A percentile compares a stretch with the other conserved stretches of the same genome.
Conservation (phyloP, 1,140 invertebrate genomes). For the Stegodyphus dumicola region DNA sequence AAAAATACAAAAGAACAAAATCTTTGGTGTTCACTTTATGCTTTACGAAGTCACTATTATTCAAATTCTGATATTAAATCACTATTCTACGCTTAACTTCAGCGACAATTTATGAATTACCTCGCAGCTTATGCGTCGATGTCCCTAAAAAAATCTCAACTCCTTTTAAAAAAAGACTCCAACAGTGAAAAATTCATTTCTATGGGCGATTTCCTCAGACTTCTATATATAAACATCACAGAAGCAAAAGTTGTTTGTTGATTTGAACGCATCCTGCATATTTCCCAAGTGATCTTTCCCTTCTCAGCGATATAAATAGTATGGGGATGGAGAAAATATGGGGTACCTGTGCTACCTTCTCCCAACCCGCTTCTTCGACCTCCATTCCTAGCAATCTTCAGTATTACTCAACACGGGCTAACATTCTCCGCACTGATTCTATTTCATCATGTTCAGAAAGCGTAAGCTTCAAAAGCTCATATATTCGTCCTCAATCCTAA, state of each 20-base stretch:
- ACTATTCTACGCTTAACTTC: too few relatives aligned
- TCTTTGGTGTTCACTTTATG: too few relatives aligned
- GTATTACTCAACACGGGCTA: slow-evolving; percentile 23
- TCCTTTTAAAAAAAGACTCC: neutral
- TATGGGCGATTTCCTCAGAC: slow-evolving; percentile 15
- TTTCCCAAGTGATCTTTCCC: slow-evolving; percentile 39
- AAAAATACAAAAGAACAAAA: too few relatives aligned
- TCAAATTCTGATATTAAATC: too few relatives aligned
- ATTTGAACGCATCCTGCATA: slow-evolving; percentile 46
- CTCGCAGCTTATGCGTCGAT: neutral
- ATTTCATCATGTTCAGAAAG: neutral
- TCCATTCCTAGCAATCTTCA: slow-evolving; percentile 28
- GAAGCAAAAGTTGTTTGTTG: slow-evolving; percentile 49
- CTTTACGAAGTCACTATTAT: too few relatives aligned
- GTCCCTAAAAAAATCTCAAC: neutral
- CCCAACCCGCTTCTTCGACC: neutral
- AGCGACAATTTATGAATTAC: slow-evolving; percentile 1
- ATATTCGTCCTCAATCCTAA: neutral
- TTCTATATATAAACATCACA: slow-evolving; percentile 23
- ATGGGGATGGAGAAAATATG: slow-evolving; percentile 10
- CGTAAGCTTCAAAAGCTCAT: neutral
- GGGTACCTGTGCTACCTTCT: neutral
- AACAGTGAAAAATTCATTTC: slow-evolving; percentile 16
- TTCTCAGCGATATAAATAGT: slow-evolving; percentile 23
- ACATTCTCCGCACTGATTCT: neutral